Evolutionary conservation across 1,140 invertebrate genomes (phyloP).

Genomic region (Caerostris darwini): DNA sequence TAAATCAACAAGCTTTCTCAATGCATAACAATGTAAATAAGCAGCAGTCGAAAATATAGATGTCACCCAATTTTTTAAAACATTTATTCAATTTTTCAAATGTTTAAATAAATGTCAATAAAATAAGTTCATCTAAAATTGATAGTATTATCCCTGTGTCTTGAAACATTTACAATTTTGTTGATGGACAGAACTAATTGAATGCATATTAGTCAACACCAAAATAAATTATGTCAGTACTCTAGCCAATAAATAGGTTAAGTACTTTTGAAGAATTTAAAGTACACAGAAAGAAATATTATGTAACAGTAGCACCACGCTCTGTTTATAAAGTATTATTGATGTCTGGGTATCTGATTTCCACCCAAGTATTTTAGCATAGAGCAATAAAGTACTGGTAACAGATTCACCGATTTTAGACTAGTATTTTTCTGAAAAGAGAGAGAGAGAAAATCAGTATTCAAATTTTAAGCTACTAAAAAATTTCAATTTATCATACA

Average conservation of each 20-base stretch:
- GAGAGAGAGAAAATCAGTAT: neutral
- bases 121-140: neutral
- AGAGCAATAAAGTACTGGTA: constrained; percentile 26
- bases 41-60: constrained; percentile 41
- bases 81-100: neutral
- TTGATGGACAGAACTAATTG: neutral
- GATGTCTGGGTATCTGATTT: neutral
- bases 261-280: constrained; percentile 50
- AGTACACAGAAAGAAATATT: constrained; percentile 56
- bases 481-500: too few relatives aligned
- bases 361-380: constrained; percentile 35
- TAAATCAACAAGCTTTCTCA: constrained; percentile 26
- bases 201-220: constrained; percentile 13
- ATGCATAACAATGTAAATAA: constrained; percentile 49
- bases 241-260: constrained; percentile 58
- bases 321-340: constrained; percentile 52
- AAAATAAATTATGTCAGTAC: constrained; percentile 64
- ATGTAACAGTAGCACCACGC: constrained; percentile 63
- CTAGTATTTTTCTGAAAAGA: constrained; percentile 41
- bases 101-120: neutral
- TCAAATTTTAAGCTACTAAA: too few relatives aligned
- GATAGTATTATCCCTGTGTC: constrained; percentile 27
- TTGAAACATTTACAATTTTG: constrained; percentile 22
- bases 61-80: neutral
- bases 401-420: constrained; percentile 22